These are phyloP conservation scores for Candidula unifasciata DNA, from an alignment of 2,888 invertebrate genomes.

Conservation along the genomic window DNA sequence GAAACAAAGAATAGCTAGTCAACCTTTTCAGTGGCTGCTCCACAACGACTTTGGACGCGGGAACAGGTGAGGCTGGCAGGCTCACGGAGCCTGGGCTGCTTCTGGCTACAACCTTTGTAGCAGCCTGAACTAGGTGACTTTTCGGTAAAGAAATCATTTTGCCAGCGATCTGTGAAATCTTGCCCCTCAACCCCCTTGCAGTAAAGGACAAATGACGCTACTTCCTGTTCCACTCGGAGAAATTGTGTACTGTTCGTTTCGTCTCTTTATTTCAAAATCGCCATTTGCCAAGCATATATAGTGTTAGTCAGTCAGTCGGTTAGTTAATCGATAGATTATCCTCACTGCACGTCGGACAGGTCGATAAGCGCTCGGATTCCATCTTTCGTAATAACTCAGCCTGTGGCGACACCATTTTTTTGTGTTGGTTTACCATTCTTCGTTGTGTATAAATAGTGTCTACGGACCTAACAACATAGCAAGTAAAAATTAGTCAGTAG, in stretches of 20 bases:
- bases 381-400: too few relatives aligned
- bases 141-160: slow-evolving; percentile 64
- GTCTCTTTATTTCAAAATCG: too few relatives aligned
- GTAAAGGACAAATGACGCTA: slow-evolving; percentile 52
- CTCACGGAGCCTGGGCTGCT: slow-evolving; percentile 56
- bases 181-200: not conserved
- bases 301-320: too few relatives aligned
- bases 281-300: not conserved
- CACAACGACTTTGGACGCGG: slow-evolving; percentile 54
- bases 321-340: too few relatives aligned
- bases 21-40: slow-evolving; percentile 47
- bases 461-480: too few relatives aligned
- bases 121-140: slow-evolving; percentile 61
- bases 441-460: too few relatives aligned
- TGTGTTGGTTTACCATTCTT: not conserved
- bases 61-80: slow-evolving; percentile 56
- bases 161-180: not conserved
- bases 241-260: not conserved
- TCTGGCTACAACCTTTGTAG: slow-evolving; percentile 63
- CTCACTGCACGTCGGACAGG: too few relatives aligned
- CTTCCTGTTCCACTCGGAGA: slow-evolving; percentile 25
- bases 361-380: too few relatives aligned
- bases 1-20: slow-evolving; percentile 54
- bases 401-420: not conserved
- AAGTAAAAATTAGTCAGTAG: too few relatives aligned